Evolutionary conservation across 2,888 invertebrate species (phyloP).

Genomic region (Ophion costatus): DNA sequence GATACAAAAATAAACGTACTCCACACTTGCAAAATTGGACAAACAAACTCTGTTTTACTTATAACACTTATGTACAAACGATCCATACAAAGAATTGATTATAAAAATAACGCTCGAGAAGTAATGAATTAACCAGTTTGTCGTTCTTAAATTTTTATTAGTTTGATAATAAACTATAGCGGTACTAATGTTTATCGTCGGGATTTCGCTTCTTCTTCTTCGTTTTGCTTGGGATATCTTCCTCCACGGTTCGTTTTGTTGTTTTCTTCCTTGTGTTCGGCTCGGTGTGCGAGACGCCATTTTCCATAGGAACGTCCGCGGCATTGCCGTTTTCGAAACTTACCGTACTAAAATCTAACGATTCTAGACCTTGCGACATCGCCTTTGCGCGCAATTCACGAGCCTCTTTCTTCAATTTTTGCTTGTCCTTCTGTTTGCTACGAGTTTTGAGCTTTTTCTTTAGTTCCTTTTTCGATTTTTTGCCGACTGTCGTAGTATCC

Average conservation of each 20-base stretch:
- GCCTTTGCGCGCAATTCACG: slow-evolving; percentile 83
- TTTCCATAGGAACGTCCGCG: slow-evolving; percentile 62
- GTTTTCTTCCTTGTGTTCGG: slow-evolving; percentile 43
- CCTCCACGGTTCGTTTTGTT: slow-evolving; percentile 65
- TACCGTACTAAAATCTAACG: slow-evolving; percentile 78
- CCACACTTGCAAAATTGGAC: neutral
- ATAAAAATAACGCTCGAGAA: slow-evolving; percentile 74
- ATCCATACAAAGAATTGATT: slow-evolving; percentile 68
- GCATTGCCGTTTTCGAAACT: slow-evolving; percentile 65
- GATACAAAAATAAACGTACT: too few relatives aligned
- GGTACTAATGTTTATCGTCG: slow-evolving; percentile 44
- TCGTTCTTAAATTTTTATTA: slow-evolving; percentile 27
- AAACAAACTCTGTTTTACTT: slow-evolving; percentile 27
- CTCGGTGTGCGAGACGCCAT: slow-evolving; percentile 64
- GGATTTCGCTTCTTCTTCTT: slow-evolving; percentile 73
- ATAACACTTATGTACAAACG: slow-evolving; percentile 68
- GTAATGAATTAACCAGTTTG: slow-evolving; percentile 46
- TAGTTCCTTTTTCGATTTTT: slow-evolving; percentile 59
- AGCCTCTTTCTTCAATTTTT: slow-evolving; percentile 84
- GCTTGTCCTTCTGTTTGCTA: slow-evolving; percentile 79
- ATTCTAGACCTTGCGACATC: slow-evolving; percentile 83
- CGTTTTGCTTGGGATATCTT: slow-evolving; percentile 68
- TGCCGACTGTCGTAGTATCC: slow-evolving; percentile 59
- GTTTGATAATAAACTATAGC: slow-evolving; percentile 43
- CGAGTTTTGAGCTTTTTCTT: slow-evolving; percentile 80